A percentile compares a stretch with the other conserved stretches of the same genome.
phyloP scores from a whole-genome alignment of 2,113 vertebrate genomes.

The Bos taurus region ARS-UCD2.0 NC_037335.1:97841001-97841500 shows the following conservation, averaged over 20 bases:
- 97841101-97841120: not conserved
- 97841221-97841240: not conserved
- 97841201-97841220: not conserved
- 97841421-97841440: not conserved
- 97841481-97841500: not conserved
- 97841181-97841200: not conserved
- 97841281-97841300: not conserved
- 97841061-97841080: not conserved
- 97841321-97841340: not conserved
- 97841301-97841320: not conserved
- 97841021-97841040: not conserved
- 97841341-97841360: not conserved
- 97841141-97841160: not conserved
- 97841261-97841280: not conserved
- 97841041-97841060: not conserved
- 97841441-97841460: not conserved
- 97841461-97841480: not conserved
- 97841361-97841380: not conserved
- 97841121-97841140: not conserved
- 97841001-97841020: not conserved
- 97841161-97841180: not conserved
- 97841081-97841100: fast-evolving
- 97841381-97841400: not conserved
- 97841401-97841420: not conserved
- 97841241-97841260: not conserved